Conservation (phyloP, 1,140 invertebrate genomes). For the Aphelenchoides besseyi region DNA sequence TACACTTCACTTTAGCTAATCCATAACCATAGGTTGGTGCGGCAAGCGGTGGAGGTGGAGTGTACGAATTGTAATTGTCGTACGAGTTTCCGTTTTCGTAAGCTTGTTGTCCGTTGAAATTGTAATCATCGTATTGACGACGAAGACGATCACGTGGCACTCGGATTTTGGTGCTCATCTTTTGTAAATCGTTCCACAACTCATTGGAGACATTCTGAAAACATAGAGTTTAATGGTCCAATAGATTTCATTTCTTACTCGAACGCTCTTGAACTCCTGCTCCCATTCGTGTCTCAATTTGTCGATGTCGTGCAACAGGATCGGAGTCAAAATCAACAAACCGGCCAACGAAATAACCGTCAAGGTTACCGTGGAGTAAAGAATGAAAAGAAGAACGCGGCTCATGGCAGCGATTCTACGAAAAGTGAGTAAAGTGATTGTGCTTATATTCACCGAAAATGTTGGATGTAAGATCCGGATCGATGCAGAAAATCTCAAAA, state of each 20-base stretch:
- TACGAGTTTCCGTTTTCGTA: not conserved
- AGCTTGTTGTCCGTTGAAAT: not conserved
- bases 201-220: conserved; percentile 15
- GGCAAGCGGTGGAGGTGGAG: not conserved
- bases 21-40: conserved; percentile 20
- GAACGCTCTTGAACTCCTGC: not conserved
- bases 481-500: no score
- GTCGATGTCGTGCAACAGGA: conserved; percentile 10
- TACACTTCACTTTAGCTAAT: conserved; percentile 19
- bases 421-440: no score
- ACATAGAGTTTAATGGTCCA: not conserved
- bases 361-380: not conserved
- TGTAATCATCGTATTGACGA: conserved; percentile 7
- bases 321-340: not conserved
- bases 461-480: no score
- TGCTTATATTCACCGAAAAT: no score
- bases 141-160: conserved; percentile 12
- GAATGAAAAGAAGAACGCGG: not conserved
- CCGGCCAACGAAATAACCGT: conserved; percentile 1
- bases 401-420: no score
- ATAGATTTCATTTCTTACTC: not conserved
- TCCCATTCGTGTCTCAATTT: conserved; percentile 11
- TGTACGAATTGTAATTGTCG: not conserved
- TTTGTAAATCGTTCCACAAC: conserved; percentile 9
- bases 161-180: conserved; percentile 7